These are phyloP conservation scores for Aplocera efformata DNA, from an alignment of 2,888 invertebrate genomes.

Conservation along the genomic window DNA sequence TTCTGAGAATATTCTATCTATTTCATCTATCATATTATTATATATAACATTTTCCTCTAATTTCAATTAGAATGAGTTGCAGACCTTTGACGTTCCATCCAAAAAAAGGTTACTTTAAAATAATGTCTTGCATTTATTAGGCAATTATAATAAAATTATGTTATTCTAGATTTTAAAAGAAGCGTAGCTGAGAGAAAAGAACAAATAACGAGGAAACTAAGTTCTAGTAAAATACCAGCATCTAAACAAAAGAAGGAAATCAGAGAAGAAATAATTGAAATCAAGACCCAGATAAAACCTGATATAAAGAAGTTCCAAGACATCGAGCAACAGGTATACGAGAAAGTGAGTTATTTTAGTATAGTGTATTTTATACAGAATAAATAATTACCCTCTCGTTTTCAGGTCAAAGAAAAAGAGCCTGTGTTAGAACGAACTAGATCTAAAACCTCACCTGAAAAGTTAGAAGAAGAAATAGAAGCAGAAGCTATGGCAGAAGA, in stretches of 20 bases:
- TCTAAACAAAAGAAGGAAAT: constrained; percentile 88
- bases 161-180: constrained; percentile 75
- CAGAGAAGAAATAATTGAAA: constrained; percentile 85
- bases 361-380: constrained; percentile 4
- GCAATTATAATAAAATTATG: no score
- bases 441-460: constrained; percentile 66
- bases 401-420: constrained; percentile 62
- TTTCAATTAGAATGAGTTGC: no score
- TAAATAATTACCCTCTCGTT: constrained; percentile 20
- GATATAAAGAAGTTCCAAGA: constrained; percentile 77
- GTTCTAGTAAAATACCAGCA: constrained; percentile 85
- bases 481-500: constrained; percentile 42
- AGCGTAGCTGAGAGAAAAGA: constrained; percentile 88
- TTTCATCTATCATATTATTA: no score
- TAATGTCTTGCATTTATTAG: no score
- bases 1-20: no score
- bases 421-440: constrained; percentile 62
- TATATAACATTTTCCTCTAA: no score
- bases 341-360: constrained; percentile 15
- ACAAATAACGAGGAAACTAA: constrained; percentile 87
- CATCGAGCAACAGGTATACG: constrained; percentile 69
- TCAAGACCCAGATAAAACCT: constrained; percentile 83
- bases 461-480: constrained; percentile 53
- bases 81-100: no score
- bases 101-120: no score